A percentile compares a stretch with the other conserved stretches of the same genome.
Conservation (phyloP, 2,888 invertebrate species). For the Oxytorus armatus region DNA sequence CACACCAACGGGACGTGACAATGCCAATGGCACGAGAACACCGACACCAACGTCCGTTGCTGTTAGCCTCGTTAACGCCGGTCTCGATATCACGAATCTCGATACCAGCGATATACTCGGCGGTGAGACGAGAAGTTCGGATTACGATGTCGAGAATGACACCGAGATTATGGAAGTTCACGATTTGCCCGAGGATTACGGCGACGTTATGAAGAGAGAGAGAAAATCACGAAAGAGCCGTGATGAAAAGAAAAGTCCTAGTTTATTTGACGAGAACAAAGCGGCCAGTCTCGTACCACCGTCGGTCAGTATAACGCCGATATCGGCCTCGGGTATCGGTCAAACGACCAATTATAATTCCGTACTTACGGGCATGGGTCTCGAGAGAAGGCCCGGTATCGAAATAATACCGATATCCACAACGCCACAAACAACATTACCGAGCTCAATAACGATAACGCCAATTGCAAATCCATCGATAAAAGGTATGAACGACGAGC, state of each 20-base stretch:
- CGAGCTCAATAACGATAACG: constrained; percentile 94
- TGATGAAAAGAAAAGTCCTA: constrained; percentile 85
- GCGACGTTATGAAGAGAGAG: constrained; percentile 87
- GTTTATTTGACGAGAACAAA: constrained; percentile 86
- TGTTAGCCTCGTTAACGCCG: constrained; percentile 74
- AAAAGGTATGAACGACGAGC: constrained; percentile 83
- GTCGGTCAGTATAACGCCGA: constrained; percentile 88
- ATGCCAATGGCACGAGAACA: constrained; percentile 84
- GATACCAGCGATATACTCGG: constrained; percentile 87
- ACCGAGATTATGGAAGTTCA: constrained; percentile 86
- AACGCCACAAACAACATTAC: constrained; percentile 87
- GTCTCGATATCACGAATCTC: constrained; percentile 87
- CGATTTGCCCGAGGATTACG: constrained; percentile 86
- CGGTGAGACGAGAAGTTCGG: constrained; percentile 85
- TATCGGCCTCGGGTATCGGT: constrained; percentile 78
- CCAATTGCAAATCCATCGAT: constrained; percentile 88
- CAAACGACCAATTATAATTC: constrained; percentile 86
- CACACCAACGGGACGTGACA: constrained; percentile 85
- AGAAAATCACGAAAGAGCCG: constrained; percentile 87
- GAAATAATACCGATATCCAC: constrained; percentile 93
- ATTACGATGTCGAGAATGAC: constrained; percentile 86
- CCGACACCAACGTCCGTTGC: constrained; percentile 85
- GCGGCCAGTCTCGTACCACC: constrained; percentile 85
- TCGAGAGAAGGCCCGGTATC: constrained; percentile 91
- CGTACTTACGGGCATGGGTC: constrained; percentile 86